A percentile compares a stretch with the other conserved stretches of the same genome.
phyloP scores from a whole-genome alignment of 2,888 invertebrate genomes.

The Adelphocoris suturalis region DNA sequence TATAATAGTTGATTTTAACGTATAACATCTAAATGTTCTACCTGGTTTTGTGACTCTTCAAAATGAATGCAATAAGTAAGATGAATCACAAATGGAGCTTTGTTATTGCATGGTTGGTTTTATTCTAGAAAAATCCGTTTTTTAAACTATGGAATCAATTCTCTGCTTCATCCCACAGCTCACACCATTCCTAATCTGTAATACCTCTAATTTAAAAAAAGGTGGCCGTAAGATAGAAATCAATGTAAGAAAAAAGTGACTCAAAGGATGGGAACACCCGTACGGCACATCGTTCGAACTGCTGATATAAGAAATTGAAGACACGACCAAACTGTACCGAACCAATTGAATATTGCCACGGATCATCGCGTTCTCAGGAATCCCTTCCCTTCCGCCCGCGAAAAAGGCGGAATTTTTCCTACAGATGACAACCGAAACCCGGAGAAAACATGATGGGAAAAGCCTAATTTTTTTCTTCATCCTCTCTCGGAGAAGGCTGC shows the following conservation, averaged over 20 bases:
- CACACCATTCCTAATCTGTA: not conserved
- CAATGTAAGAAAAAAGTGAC: not conserved
- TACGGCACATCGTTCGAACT: not conserved
- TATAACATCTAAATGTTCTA: no score
- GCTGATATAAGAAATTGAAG: conserved; percentile 15
- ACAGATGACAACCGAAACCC: conserved; percentile 24
- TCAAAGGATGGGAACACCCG: not conserved
- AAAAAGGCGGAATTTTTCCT: not conserved
- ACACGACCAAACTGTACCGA: conserved; percentile 29
- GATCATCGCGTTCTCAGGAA: conserved; percentile 54
- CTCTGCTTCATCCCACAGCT: not conserved
- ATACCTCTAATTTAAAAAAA: not conserved
- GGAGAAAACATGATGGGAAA: conserved; percentile 50
- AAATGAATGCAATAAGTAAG: no score
- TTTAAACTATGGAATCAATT: not conserved
- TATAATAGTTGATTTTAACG: no score
- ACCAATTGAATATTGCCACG: conserved; percentile 69
- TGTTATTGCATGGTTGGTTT: no score
- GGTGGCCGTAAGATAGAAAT: not conserved
- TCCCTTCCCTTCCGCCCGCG: not conserved
- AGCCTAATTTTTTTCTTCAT: conserved; percentile 56
- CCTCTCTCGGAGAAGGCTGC: not conserved
- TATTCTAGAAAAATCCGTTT: not conserved
- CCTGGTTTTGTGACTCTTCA: no score
- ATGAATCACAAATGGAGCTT: no score